These are phyloP conservation scores for Hyphantria cunea DNA, from an alignment of 1,140 invertebrate species.

Conservation along the genomic window DNA sequence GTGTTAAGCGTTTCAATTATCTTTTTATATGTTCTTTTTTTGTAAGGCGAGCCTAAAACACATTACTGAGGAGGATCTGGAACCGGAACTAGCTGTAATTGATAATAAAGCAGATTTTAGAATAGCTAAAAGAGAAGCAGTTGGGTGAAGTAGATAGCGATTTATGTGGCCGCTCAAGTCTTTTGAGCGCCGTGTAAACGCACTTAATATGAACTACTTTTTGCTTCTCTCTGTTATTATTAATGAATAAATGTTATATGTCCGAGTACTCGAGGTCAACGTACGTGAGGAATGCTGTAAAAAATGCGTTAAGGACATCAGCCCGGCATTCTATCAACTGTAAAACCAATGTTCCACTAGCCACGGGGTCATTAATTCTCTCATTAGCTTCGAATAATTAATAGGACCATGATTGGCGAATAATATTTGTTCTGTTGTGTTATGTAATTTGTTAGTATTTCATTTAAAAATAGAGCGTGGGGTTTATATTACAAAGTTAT, in stretches of 20 bases:
- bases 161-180: constrained; percentile 9
- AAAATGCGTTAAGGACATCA: constrained; percentile 76
- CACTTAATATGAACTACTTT: constrained; percentile 67
- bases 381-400: constrained; percentile 59
- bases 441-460: background rate
- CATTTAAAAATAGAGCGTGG: too few relatives aligned
- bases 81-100: constrained; percentile 72
- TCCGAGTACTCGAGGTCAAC: constrained; percentile 70
- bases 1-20: constrained; percentile 57
- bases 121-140: background rate
- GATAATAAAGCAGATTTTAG: constrained; percentile 41
- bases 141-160: background rate
- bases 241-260: constrained; percentile 71
- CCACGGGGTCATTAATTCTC: constrained; percentile 49
- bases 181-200: constrained; percentile 35
- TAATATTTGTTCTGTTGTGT: constrained; percentile 8
- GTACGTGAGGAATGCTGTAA: constrained; percentile 71
- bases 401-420: constrained; percentile 32
- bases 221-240: constrained; percentile 64
- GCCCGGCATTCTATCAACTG: constrained; percentile 59
- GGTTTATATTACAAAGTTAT: too few relatives aligned
- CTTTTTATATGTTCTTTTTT: constrained; percentile 46
- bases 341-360: constrained; percentile 48
- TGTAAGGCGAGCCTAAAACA: constrained; percentile 43
- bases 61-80: constrained; percentile 67